Percentiles rank a stretch among this genome's conserved stretches.
Conservation (phyloP, 1,140 invertebrate genomes). For the Hormaphis cornu region DNA sequence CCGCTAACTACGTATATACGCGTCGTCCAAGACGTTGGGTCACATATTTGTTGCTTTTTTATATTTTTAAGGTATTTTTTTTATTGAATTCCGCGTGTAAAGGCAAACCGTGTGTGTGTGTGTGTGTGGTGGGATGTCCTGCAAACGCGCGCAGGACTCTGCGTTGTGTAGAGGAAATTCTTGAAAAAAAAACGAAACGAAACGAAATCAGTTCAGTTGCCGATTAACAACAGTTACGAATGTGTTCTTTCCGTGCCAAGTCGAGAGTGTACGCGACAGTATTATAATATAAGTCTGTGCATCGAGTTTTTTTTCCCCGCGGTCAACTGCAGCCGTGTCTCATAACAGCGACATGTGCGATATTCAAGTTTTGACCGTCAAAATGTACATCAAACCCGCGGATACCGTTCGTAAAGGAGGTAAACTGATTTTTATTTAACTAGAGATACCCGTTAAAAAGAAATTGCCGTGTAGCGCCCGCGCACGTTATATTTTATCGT, state of each 20-base stretch:
- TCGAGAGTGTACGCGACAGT: no score
- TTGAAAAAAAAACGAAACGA: conserved; percentile 16
- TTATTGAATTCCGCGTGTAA: conserved; percentile 8
- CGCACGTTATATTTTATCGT: no score
- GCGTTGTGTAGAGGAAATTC: not conserved
- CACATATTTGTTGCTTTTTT: conserved; percentile 19
- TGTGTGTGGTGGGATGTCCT: conserved; percentile 14
- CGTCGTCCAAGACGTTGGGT: conserved; percentile 21
- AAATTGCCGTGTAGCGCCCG: no score
- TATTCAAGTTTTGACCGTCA: not conserved
- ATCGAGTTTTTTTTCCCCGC: not conserved
- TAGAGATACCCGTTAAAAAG: no score
- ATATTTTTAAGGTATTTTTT: not conserved
- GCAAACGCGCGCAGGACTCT: conserved; percentile 23
- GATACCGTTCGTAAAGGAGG: not conserved
- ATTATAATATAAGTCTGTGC: no score
- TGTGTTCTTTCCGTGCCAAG: not conserved
- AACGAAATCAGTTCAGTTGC: conserved; percentile 17
- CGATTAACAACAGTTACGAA: conserved; percentile 21
- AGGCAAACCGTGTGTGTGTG: no score
- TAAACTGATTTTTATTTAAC: not conserved
- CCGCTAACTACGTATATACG: conserved; percentile 20
- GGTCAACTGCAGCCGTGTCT: not conserved
- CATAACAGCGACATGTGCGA: not conserved
- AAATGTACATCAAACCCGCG: not conserved